Conservation (phyloP, 2,797 vertebrate genomes). For the Fistularia tabacaria region DNA sequence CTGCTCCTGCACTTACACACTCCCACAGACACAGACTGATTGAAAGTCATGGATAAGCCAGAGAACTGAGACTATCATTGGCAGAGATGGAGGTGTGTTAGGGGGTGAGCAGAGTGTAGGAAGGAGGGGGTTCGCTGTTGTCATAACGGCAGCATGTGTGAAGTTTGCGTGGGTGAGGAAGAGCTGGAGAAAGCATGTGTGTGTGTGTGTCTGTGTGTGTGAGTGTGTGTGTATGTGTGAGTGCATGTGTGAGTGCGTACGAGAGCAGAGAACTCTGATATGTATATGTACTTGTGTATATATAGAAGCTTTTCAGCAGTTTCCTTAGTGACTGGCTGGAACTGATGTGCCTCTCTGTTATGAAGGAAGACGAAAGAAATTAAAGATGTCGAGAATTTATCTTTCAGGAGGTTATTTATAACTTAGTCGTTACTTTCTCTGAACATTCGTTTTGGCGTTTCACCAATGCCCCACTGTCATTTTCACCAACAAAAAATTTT, state of each 20-base stretch:
- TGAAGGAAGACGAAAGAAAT: conserved; percentile 14
- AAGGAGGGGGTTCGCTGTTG: conserved; percentile 33
- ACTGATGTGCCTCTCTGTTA: conserved; percentile 35
- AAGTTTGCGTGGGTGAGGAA: conserved; percentile 43
- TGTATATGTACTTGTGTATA: conserved; percentile 39
- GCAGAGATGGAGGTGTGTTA: conserved; percentile 15
- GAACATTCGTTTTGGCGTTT: too few relatives aligned
- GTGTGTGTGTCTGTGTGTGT: conserved; percentile 9
- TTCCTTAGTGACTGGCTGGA: conserved; percentile 65
- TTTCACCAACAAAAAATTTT: too few relatives aligned
- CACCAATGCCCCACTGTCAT: too few relatives aligned
- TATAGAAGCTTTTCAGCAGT: conserved; percentile 63
- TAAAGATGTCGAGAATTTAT: conserved; percentile 5
- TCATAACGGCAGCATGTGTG: conserved; percentile 46
- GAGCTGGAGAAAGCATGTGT: conserved; percentile 22
- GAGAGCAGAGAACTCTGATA: conserved; percentile 36
- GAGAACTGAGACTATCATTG: conserved; percentile 39
- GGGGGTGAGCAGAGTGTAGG: conserved; percentile 27
- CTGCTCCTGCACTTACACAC: conserved; percentile 20
- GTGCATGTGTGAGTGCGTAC: conserved; percentile 15
- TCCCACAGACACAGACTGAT: conserved; percentile 33
- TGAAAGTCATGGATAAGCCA: conserved; percentile 46
- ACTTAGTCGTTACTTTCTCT: too few relatives aligned
- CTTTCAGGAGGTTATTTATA: conserved; percentile 8
- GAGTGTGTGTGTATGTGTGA: background rate